Evolutionary conservation across 2,888 invertebrate species (phyloP).

Genomic region (Limenitis camilla): DNA sequence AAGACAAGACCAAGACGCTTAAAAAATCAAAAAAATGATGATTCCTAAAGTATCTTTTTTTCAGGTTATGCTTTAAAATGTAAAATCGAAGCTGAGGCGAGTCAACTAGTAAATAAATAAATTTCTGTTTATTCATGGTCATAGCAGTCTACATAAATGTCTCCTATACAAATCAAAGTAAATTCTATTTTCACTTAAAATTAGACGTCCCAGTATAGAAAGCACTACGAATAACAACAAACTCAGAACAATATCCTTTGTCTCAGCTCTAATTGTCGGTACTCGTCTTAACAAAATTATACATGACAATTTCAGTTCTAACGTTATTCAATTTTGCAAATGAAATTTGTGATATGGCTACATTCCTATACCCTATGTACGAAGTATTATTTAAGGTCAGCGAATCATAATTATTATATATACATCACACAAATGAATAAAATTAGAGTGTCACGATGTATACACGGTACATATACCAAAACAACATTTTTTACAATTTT

Average conservation of each 20-base stretch:
- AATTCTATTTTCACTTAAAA: too few species aligned
- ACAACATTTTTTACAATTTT: too few species aligned
- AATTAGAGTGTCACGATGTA: neutral
- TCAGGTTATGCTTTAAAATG: too few species aligned
- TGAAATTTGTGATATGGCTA: conserved; percentile 8
- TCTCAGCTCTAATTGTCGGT: conserved; percentile 14
- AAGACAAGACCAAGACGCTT: too few species aligned
- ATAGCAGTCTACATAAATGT: too few species aligned
- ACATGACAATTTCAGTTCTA: conserved; percentile 6
- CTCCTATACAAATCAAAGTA: too few species aligned
- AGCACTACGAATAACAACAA: conserved; percentile 21
- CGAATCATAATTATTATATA: neutral
- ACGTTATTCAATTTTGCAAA: conserved; percentile 12
- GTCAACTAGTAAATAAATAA: too few species aligned
- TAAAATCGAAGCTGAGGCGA: too few species aligned
- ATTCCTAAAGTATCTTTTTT: too few species aligned
- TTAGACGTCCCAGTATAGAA: conserved; percentile 11
- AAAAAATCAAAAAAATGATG: too few species aligned
- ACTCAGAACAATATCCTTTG: conserved; percentile 16
- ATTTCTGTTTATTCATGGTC: too few species aligned
- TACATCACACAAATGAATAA: neutral
- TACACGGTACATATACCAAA: too few species aligned
- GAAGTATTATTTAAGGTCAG: conserved; percentile 1
- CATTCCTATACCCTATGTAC: conserved; percentile 2
- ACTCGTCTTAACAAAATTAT: conserved; percentile 13